Evolutionary conservation across 2,113 vertebrate genomes (phyloP), one percentile per base, ranked within the genome.

Genomic region (Odontophorus gujanensis): DNA sequence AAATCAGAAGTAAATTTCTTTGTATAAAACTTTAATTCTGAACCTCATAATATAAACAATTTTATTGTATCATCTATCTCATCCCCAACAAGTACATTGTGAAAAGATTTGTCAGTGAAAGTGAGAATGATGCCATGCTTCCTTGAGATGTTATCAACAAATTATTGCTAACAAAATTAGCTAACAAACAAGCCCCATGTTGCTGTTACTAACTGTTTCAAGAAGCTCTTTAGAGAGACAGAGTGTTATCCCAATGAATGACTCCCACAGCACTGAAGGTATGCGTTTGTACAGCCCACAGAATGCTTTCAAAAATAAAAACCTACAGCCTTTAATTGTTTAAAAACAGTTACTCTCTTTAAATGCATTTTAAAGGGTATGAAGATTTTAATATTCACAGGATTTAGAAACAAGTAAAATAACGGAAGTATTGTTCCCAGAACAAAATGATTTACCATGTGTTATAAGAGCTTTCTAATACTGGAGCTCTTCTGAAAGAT

Each of bases 221-320:
- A 85, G 45, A 67, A 85, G 22, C 48, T 69, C 75, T 92, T 94
- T 83, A 87, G 42, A 84, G n/a, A 94, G 18, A 4, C 78, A 81
- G 26, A 48, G 36, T 32, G 66, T 94, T 87, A 81, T 63, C 22
- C 42, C 67, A 79, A 45, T 69, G 69, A 92, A 81, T 36, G 47
- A 83, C 13, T 92, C 80, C 80, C 30, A 67, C 58, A 24, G 21
- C 82, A 92, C 85, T 89, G 91, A 87, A 91, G 45, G 55, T 42
- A 82, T 28, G 11, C 80, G 8, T 73, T 94, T 76, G 80, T 51
- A 76, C 15, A 91, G 3, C 32, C 72, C 48, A 74, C 5, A 76
- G 67, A 93, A 89, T 48, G 26, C 16, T 78, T 89, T 91, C 5
- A 81, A 71, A 95, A 85, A 87, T 71, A 92, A 91, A 87, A 21